A percentile compares a stretch with the other conserved stretches of the same genome.
phyloP scores from a whole-genome alignment of 1,140 invertebrate genomes.

The Magallana gigas region DNA sequence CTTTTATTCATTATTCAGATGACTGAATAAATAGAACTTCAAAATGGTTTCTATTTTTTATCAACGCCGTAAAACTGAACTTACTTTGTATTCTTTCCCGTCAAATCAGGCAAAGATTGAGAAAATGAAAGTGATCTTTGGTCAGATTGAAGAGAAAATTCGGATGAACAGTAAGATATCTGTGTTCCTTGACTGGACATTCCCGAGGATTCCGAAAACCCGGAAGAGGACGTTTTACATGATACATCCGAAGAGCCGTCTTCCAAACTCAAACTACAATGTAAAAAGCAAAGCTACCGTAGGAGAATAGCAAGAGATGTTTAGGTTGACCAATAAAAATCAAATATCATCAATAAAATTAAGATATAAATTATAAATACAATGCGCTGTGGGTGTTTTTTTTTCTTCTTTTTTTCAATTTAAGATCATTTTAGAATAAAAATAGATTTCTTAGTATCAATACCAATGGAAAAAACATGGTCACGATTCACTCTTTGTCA shows the following conservation, averaged over 20 bases:
- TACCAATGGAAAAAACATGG: no score
- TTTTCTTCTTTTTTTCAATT: no score
- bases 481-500: no score
- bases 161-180: neutral
- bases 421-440: no score
- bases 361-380: no score
- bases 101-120: neutral
- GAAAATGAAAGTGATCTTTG: neutral
- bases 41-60: neutral
- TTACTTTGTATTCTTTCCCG: conserved; percentile 21
- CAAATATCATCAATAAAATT: no score
- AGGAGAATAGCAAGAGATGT: no score
- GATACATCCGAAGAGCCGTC: neutral
- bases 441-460: no score
- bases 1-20: neutral
- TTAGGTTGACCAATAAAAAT: no score
- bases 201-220: neutral
- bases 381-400: no score
- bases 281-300: no score
- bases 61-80: neutral
- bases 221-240: neutral
- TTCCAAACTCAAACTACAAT: neutral
- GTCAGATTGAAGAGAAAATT: neutral
- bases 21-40: neutral
- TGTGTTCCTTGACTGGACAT: neutral